Percentiles rank a stretch among this genome's conserved stretches.
Evolutionary conservation across 2,888 invertebrate species (phyloP).

Genomic region (Drosophila infuscata): DNA sequence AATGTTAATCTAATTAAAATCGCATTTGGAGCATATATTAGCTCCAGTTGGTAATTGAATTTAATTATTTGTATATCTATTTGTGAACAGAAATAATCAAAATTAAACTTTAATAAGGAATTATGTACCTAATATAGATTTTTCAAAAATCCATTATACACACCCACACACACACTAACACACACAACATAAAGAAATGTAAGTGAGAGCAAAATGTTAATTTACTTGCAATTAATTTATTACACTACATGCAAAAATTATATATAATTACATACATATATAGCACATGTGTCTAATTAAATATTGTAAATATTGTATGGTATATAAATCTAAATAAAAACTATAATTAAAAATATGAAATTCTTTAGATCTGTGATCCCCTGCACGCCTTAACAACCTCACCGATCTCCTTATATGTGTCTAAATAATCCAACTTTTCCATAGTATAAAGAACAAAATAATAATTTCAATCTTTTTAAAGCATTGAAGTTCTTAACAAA

Average conservation of each 20-base stretch:
- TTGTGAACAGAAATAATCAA: slow-evolving; percentile 63
- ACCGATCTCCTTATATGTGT: background rate
- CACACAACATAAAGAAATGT: slow-evolving; percentile 9
- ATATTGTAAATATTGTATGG: slow-evolving; percentile 74
- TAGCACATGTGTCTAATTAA: slow-evolving; percentile 64
- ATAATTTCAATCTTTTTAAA: background rate
- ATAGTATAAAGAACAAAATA: background rate
- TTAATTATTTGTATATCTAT: slow-evolving; percentile 69
- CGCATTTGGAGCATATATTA: slow-evolving; percentile 23
- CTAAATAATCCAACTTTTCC: slow-evolving; percentile 1
- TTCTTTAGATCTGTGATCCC: background rate
- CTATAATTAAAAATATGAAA: slow-evolving; percentile 20
- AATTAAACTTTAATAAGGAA: slow-evolving; percentile 48
- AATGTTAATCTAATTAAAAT: slow-evolving; percentile 39
- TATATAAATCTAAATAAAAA: slow-evolving; percentile 53
- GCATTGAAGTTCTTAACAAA: background rate
- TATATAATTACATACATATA: slow-evolving; percentile 33
- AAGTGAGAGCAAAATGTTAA: slow-evolving; percentile 41
- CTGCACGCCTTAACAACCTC: background rate
- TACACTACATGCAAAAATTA: slow-evolving; percentile 35
- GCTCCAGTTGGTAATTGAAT: slow-evolving; percentile 38
- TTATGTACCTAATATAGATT: slow-evolving; percentile 40
- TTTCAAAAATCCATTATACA: slow-evolving; percentile 9
- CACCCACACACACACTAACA: slow-evolving; percentile 3
- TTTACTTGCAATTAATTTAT: slow-evolving; percentile 56